Percentiles rank a stretch among this genome's conserved stretches.
phyloP scores from a whole-genome alignment of 2,797 vertebrate species.

The Poeciliopsis infans region DNA sequence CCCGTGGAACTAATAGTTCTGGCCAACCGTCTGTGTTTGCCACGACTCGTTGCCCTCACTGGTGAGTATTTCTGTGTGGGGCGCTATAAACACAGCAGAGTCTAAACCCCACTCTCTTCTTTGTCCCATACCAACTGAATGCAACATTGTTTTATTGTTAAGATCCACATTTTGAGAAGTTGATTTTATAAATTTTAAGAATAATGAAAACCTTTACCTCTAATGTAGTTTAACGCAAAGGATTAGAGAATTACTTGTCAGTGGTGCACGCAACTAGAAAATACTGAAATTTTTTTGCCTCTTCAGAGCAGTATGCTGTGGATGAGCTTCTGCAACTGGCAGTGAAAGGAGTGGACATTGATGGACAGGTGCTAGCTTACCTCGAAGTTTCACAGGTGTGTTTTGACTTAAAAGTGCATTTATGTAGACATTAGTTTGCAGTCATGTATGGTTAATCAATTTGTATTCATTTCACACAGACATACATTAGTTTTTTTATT shows the following conservation, averaged over 20 bases:
- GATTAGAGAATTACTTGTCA: not conserved
- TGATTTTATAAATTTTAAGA: not conserved
- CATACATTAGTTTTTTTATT: not conserved
- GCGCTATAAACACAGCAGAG: not conserved
- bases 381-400: conserved; percentile 90
- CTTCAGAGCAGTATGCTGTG: conserved; percentile 87
- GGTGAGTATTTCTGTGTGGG: conserved; percentile 68
- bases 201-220: not conserved
- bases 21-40: conserved; percentile 89
- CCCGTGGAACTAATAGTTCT: conserved; percentile 87
- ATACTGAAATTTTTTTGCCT: conserved; percentile 30
- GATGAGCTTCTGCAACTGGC: conserved; percentile 85
- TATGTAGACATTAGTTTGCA: not conserved
- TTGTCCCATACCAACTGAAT: not conserved
- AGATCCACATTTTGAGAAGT: not conserved
- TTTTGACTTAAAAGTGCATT: not conserved
- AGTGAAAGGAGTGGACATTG: conserved; percentile 86
- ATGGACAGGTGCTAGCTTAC: conserved; percentile 89
- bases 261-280: not conserved
- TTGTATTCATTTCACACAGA: not conserved
- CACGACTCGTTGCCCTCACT: conserved; percentile 88
- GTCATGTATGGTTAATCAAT: not conserved
- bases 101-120: not conserved
- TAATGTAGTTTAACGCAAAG: not conserved
- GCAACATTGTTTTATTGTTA: not conserved